Evolutionary conservation across 2,888 invertebrate genomes (phyloP), one percentile per base, ranked within the genome.

Genomic region (Altica lythri): DNA sequence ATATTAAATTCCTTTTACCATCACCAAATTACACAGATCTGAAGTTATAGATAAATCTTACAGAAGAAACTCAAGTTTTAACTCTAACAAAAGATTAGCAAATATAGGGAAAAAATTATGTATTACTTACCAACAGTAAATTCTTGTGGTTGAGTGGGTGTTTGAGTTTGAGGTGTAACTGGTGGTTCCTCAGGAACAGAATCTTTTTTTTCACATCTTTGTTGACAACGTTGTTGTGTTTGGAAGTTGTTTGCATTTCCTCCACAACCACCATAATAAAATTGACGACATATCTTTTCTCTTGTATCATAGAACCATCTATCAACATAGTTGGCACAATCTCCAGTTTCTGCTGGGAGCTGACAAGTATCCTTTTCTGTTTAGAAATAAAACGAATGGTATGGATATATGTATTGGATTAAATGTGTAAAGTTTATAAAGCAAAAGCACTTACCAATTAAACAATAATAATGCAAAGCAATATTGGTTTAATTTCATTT

Each of bases 221-320:
- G 77, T 58, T 81, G 73, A 66, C 93, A 94, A 40, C 83, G 85
- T 35, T 81, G 75, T 71, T 88, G 81, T 0, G 82, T 80, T 5
- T 72, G 72, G 77, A 94, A 96, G 77, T 92, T 92, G 76, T 95
- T 96, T 1, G 82, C 84, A 71, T 97, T 98, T 18, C 95, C 96
- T 12, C 88, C 89, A 72, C 96, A 96, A 42, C 96, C 95, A 27
- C 94, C 92, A 72, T 88, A 95, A 65, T 90, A 86, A 78, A 95
- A 96, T 68, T 86, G 86, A 46, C 82, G 79, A 74, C 96, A 97
- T 25, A 79, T 79, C 56, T 83, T 81, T 38, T 85, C 84, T 66
- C 82, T 81, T 0, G 89, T 86, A 72, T 95, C 91, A 75, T 83
- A 95, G 78, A 89, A 94, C 89, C 91, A 96, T 54, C 84, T 82